phyloP scores from a whole-genome alignment of 2,113 vertebrate genomes.

The Rhizomys pruinosus region DNA sequence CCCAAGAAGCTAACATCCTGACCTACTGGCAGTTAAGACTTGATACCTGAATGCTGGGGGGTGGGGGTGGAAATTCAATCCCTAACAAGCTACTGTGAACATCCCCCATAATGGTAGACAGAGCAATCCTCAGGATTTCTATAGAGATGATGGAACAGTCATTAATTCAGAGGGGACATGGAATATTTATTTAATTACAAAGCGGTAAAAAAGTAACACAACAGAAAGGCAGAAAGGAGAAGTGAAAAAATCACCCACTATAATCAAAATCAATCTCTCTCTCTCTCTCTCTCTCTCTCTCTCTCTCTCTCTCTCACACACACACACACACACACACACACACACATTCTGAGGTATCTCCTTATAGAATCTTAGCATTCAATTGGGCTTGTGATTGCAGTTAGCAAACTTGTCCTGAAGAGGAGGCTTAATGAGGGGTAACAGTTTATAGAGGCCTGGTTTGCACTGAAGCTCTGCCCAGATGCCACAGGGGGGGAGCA shows the following conservation, averaged over 20 bases:
- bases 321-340: neutral
- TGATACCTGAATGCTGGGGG: neutral
- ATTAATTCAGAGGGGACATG: no score
- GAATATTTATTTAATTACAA: neutral
- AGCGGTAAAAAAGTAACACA: neutral
- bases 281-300: no score
- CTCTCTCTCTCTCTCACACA: neutral
- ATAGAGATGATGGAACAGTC: neutral
- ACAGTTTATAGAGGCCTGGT: neutral
- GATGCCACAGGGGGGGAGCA: neutral
- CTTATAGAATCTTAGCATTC: neutral
- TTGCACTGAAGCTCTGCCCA: neutral
- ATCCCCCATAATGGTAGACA: neutral
- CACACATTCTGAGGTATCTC: neutral
- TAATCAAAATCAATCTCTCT: neutral
- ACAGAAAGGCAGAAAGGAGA: neutral
- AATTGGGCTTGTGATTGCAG: neutral
- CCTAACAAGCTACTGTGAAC: neutral
- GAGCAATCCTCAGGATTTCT: neutral
- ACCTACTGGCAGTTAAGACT: neutral
- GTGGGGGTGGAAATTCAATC: neutral
- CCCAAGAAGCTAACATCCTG: neutral
- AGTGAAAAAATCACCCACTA: neutral
- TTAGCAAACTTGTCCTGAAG: slow-evolving; percentile 24
- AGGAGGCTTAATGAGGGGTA: slow-evolving; percentile 36